Evolutionary conservation across 2,888 invertebrate species (phyloP), one percentile per base, ranked within the genome.

Genomic region (Meiosimyza platycephala): DNA sequence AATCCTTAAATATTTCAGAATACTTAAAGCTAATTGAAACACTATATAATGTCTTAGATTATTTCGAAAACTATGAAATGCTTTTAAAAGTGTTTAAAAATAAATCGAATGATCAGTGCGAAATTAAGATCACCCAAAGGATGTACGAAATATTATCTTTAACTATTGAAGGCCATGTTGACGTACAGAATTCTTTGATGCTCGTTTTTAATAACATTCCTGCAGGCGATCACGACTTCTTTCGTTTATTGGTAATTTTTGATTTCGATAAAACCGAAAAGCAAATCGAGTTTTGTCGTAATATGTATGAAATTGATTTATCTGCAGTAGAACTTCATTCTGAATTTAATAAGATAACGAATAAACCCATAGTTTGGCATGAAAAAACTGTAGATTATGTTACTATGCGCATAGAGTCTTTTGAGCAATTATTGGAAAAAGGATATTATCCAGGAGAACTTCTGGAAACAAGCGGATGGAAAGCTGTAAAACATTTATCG

Each of bases 11-110:
- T 9, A 57, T 85, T 18, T 15, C 67, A 6, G 82, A 86, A 59
- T 83, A 83, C 74, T 69, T 83, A 18, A 72, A 72, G 1, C 80
- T 84, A 12, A 69, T 84, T n/a, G 83, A 84, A 57, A 76, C 79
- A 0, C 72, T 85, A 2, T 82, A 79, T 57, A 85, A 81, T 52
- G 57, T 76, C 1, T 76, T 75, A 1, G 84, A 85, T 72, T n/a
- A 59, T 3, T 77, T 77, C 6, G 9, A 74, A 47, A 55, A 74
- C 70, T 67, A 67, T 73, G 18, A 51, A 18, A 33, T 55, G n/a
- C 62, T 76, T 66, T 72, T 5, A 22, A 6, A 6, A 7, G 9
- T 40, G 64, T 6, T 52, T 62, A n/a, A 71, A 2, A 28, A 65
- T 22, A 28, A 52, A 18, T 47, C 54, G 6, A 50, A 55, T 12